Conservation (phyloP, 2,888 invertebrate genomes). For the Ichneumoninae sp. region DNA sequence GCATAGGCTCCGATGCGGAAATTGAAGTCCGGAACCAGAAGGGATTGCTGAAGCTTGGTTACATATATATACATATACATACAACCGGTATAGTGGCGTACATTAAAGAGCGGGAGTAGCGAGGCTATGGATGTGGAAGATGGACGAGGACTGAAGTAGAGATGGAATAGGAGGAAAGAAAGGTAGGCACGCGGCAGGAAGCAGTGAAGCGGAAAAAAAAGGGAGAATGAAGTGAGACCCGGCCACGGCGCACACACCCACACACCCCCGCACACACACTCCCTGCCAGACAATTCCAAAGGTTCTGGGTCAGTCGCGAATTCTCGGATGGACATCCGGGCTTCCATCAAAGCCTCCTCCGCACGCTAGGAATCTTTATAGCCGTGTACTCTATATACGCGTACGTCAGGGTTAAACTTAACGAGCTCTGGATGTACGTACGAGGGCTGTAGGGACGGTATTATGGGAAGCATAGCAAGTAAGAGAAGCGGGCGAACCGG, state of each 20-base stretch:
- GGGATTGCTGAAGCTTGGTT: constrained; percentile 26
- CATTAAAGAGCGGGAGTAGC: neutral
- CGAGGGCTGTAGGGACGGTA: neutral
- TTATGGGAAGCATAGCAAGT: constrained; percentile 4
- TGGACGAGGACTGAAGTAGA: constrained; percentile 23
- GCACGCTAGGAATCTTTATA: constrained; percentile 44
- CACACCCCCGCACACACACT: neutral
- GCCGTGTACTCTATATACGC: constrained; percentile 12
- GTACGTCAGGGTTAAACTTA: constrained; percentile 38
- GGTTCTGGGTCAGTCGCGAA: constrained; percentile 50
- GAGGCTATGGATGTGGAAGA: constrained; percentile 6
- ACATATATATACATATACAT: constrained; percentile 12
- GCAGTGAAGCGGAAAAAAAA: constrained; percentile 33
- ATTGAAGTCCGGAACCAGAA: constrained; percentile 50
- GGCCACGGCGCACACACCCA: too few species aligned
- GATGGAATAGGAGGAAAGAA: constrained; percentile 25
- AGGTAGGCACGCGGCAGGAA: constrained; percentile 9
- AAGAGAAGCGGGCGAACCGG: neutral
- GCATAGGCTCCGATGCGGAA: constrained; percentile 44
- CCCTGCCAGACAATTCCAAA: constrained; percentile 34
- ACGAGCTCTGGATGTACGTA: constrained; percentile 31
- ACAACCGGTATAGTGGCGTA: constrained; percentile 9
- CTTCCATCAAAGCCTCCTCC: constrained; percentile 38
- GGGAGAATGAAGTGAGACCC: neutral
- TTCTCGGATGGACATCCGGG: constrained; percentile 33